A percentile compares a stretch with the other conserved stretches of the same genome.
Evolutionary conservation across 2,888 invertebrate species (phyloP).

Genomic region (Cremastinae sp.): DNA sequence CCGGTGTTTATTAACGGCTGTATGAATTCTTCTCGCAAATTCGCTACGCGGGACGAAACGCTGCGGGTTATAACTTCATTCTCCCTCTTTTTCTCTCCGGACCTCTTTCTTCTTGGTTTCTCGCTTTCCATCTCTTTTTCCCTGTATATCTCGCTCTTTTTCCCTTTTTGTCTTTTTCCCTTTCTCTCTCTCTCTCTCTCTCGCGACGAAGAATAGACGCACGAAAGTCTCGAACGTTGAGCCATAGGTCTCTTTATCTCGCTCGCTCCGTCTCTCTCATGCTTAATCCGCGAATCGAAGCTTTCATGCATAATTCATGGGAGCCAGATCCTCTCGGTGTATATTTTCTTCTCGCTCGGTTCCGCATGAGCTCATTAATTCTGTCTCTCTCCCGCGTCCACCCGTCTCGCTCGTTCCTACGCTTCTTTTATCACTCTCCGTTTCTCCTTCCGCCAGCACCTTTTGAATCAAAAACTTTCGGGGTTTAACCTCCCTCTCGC

Average conservation of each 20-base stretch:
- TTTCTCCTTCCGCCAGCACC: conserved; percentile 61
- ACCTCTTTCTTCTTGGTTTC: no score
- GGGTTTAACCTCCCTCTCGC: conserved; percentile 67
- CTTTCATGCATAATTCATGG: conserved; percentile 79
- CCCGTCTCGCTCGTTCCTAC: conserved; percentile 60
- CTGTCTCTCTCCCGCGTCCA: conserved; percentile 45
- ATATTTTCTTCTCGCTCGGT: conserved; percentile 35
- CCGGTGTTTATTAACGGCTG: conserved; percentile 49
- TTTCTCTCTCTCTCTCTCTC: conserved; percentile 5
- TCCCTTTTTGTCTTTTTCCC: conserved; percentile 16
- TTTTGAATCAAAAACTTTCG: conserved; percentile 78
- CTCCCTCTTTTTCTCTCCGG: not conserved
- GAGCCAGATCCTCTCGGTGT: conserved; percentile 56
- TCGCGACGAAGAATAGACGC: conserved; percentile 57
- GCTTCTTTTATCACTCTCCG: conserved; percentile 44
- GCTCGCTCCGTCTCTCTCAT: conserved; percentile 60
- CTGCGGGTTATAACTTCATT: conserved; percentile 55
- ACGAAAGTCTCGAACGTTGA: conserved; percentile 52
- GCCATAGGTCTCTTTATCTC: conserved; percentile 17
- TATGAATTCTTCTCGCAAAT: conserved; percentile 69
- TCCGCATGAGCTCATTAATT: conserved; percentile 51
- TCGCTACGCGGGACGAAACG: conserved; percentile 68
- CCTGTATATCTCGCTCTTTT: no score
- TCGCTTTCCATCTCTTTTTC: no score
- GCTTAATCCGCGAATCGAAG: conserved; percentile 79